phyloP scores from a whole-genome alignment of 2,113 vertebrate genomes.

The Bubalus kerabau region DNA sequence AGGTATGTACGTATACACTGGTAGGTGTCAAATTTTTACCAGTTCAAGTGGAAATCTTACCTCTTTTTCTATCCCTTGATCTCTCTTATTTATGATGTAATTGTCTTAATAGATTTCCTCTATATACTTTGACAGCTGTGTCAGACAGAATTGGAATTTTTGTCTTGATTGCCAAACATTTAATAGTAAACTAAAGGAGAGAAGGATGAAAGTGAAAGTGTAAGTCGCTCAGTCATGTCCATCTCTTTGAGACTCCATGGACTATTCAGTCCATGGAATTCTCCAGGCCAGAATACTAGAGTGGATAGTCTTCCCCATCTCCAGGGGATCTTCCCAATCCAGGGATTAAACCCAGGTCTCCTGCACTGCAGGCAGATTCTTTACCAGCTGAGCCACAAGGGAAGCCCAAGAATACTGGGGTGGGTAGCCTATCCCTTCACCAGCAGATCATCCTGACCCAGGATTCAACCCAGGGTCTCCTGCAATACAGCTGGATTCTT shows the following conservation, averaged over 20 bases:
- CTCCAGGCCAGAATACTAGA: not conserved
- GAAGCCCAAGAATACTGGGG: not conserved
- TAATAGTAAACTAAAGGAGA: not conserved
- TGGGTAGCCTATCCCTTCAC: not conserved
- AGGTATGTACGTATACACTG: not conserved
- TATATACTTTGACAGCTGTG: not conserved
- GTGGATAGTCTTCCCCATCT: not conserved
- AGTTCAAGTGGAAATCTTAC: not conserved
- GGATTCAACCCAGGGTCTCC: accelerated
- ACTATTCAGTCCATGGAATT: not conserved
- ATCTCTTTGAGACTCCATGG: not conserved
- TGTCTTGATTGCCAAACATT: not conserved
- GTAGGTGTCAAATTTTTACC: not conserved
- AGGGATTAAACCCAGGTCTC: not conserved
- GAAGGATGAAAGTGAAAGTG: not conserved
- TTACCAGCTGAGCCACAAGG: not conserved
- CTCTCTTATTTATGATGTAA: not conserved
- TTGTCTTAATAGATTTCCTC: not conserved
- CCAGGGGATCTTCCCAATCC: not conserved
- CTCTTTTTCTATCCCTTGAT: not conserved
- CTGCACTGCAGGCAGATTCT: not conserved
- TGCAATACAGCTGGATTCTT: not conserved
- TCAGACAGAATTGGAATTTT: not conserved
- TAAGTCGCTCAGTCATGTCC: not conserved
- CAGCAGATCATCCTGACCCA: not conserved